These are phyloP conservation scores for Melipona beecheii DNA, from an alignment of 2,888 invertebrate species.

Conservation along the genomic window DNA sequence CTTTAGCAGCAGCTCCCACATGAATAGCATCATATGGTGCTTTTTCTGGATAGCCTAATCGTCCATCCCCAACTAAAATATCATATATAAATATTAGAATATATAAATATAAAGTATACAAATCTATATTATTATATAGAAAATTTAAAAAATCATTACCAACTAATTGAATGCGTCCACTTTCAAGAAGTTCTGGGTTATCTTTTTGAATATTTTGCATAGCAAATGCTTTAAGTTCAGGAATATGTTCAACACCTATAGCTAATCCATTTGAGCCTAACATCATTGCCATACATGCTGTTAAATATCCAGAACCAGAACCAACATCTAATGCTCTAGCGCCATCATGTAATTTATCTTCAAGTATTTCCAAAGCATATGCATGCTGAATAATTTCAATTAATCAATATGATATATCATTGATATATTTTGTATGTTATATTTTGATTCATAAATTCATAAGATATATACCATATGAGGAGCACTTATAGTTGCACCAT, in stretches of 20 bases:
- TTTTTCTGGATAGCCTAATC: conserved; percentile 89
- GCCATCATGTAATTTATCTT: conserved; percentile 91
- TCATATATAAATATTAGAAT: conserved; percentile 1
- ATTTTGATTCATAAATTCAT: background rate
- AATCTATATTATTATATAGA: background rate
- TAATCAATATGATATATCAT: background rate
- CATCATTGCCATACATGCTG: conserved; percentile 95
- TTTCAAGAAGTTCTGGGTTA: conserved; percentile 89
- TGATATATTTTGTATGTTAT: background rate
- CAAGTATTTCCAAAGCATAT: conserved; percentile 93
- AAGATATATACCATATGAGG: conserved; percentile 94
- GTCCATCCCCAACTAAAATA: conserved; percentile 93
- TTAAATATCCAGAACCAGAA: conserved; percentile 96
- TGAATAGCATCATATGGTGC: conserved; percentile 97
- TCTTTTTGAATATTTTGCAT: conserved; percentile 91
- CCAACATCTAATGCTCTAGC: conserved; percentile 95
- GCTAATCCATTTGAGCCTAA: conserved; percentile 89
- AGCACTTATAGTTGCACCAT: conserved; percentile 97
- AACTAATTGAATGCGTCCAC: conserved; percentile 89
- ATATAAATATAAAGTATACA: background rate
- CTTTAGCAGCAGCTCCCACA: conserved; percentile 95
- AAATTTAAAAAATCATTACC: conserved; percentile 84
- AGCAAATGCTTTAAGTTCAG: conserved; percentile 91
- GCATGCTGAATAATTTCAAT: conserved; percentile 89
- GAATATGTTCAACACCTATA: conserved; percentile 96